phyloP scores from a whole-genome alignment of 2,797 vertebrate genomes.

The Arnoldichthys spilopterus region DNA sequence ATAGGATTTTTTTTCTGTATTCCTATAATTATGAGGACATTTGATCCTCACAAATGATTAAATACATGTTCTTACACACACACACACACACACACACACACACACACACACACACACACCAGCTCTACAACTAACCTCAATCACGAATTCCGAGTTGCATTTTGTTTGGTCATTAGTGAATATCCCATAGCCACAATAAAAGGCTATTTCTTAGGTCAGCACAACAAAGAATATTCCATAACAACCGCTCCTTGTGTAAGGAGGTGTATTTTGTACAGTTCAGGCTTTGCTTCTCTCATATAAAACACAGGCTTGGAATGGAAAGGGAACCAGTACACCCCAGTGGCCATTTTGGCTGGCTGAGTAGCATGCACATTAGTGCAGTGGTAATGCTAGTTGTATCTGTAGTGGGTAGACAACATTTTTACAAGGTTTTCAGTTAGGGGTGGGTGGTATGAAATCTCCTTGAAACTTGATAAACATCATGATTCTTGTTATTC shows the following conservation, averaged over 20 bases:
- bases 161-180: not conserved
- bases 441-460: not conserved
- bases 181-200: not conserved
- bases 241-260: not conserved
- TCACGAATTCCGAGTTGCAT: not conserved
- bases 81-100: not conserved
- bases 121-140: not conserved
- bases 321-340: slow-evolving; percentile 2
- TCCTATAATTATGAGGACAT: too few species aligned
- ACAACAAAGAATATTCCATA: not conserved
- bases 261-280: not conserved
- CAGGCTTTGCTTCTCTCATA: not conserved
- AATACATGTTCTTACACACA: not conserved
- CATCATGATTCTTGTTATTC: too few species aligned
- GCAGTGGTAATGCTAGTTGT: not conserved
- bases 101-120: not conserved
- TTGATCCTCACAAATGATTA: too few species aligned
- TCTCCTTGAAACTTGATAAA: too few species aligned
- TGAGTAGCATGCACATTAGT: not conserved
- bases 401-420: not conserved
- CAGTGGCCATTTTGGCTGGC: not conserved
- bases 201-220: not conserved
- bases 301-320: not conserved
- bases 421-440: not conserved
- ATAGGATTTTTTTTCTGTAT: too few species aligned